Base-by-base conservation (phyloP, 2,888 invertebrate species). In the Atrina japonica region DNA sequence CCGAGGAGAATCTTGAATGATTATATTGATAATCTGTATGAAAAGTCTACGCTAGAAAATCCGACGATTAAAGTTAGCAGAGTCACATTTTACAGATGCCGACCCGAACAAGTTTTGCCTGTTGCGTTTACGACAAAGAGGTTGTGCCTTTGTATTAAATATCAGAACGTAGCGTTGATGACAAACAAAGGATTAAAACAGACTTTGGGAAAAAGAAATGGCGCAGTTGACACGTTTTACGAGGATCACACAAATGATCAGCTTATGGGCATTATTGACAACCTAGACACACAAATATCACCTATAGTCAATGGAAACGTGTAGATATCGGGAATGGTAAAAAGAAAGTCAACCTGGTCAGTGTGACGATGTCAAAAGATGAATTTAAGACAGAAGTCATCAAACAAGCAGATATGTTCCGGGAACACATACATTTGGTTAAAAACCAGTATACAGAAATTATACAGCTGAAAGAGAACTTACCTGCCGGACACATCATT, bases 141-240 rank as follows among this genome's bases (percentile, higher is more conserved):
- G 47, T 65, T 60, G 30, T 65, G 70, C 25, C 47, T 70, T 11
- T 65, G 59, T 43, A 43, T 59, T 43, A 40, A 43, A 29, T 60
- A 70, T 29, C 70, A 70, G 47, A 65, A 65, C 45, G 50, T 70
- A 47, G 65, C 41, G 0, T 29, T 65, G 16, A 65, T 65, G 35
- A 53, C 59, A 29, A 65, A 64, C 43, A 49, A 56, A 1, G 25
- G 56, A 27, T 58, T 41, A 58, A 59, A 21, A 30, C n/a, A 41
- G 5, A 52, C 58, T 16, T 45, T 65, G 1, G 1, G 41, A 0
- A 43, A n/a, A 0, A 27, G 11, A 23, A 52, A 56, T 14, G 65
- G 43, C 43, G 65, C 59, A n/a, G n/a, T n/a, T 7, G 59, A 70
- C 35, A 21, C n/a, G 6, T 50, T 50, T 43, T 30, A 53, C 16